phyloP scores from a whole-genome alignment of 2,113 vertebrate genomes.

The Siniperca knerii region DNA sequence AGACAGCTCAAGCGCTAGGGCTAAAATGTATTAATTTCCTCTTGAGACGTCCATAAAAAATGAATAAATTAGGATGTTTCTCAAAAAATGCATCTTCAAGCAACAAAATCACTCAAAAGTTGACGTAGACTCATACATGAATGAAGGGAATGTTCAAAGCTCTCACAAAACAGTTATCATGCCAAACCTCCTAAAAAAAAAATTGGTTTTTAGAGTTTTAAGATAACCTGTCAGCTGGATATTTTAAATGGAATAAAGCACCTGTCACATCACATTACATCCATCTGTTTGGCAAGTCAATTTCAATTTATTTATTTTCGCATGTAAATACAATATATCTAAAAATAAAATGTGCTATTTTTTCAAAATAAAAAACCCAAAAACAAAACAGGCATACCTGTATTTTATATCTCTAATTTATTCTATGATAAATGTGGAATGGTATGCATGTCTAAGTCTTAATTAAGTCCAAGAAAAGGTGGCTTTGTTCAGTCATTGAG shows the following conservation, averaged over 20 bases:
- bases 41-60: neutral
- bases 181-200: neutral
- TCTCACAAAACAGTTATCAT: neutral
- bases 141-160: neutral
- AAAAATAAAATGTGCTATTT: neutral
- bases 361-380: neutral
- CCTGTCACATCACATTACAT: neutral
- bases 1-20: neutral
- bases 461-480: conserved; percentile 11
- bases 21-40: neutral
- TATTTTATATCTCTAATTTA: neutral
- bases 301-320: neutral
- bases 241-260: neutral
- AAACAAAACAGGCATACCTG: neutral
- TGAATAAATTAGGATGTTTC: neutral
- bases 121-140: neutral
- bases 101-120: neutral
- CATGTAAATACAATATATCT: neutral
- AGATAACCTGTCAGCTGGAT: neutral
- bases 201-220: too few relatives aligned
- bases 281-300: conserved; percentile 1
- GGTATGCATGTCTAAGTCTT: neutral
- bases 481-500: neutral
- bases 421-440: neutral
- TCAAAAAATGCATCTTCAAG: neutral